These are phyloP conservation scores for Mastomys natalensis DNA, from an alignment of 2,113 vertebrate species.

Conservation along the genomic window DNA sequence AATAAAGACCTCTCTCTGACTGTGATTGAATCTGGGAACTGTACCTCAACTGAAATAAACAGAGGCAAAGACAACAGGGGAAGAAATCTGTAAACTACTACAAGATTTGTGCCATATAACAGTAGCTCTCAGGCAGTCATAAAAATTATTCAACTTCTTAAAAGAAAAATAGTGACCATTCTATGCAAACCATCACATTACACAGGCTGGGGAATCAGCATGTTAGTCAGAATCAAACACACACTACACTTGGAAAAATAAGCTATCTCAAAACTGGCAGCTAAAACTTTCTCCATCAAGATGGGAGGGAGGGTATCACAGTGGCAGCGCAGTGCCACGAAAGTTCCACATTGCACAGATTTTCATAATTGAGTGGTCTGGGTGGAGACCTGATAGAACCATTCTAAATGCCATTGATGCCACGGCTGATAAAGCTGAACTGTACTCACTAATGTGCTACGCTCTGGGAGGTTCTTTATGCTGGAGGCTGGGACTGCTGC, in stretches of 20 bases:
- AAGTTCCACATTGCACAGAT: background rate
- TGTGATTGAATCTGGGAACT: background rate
- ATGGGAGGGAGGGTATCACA: background rate
- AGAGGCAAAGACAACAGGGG: background rate
- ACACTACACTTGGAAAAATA: background rate
- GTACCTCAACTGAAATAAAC: background rate
- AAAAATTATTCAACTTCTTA: background rate
- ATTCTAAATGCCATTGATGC: conserved; percentile 51
- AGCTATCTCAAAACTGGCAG: background rate
- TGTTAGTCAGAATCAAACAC: background rate
- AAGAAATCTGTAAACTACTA: background rate
- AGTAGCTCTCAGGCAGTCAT: background rate
- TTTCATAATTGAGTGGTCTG: conserved; percentile 53
- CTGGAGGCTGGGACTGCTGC: conserved; percentile 65
- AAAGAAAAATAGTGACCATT: background rate
- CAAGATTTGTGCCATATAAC: background rate
- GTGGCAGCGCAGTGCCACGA: background rate
- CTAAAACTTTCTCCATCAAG: background rate
- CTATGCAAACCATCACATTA: background rate
- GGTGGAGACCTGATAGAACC: conserved; percentile 50
- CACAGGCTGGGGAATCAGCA: background rate
- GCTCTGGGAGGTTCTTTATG: conserved; percentile 54
- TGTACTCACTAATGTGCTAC: background rate
- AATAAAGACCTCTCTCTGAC: background rate
- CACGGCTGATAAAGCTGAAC: conserved; percentile 34